Evolutionary conservation across 2,113 vertebrate species (phyloP), one percentile per base, ranked within the genome.

Genomic region (Lagopus muta): DNA sequence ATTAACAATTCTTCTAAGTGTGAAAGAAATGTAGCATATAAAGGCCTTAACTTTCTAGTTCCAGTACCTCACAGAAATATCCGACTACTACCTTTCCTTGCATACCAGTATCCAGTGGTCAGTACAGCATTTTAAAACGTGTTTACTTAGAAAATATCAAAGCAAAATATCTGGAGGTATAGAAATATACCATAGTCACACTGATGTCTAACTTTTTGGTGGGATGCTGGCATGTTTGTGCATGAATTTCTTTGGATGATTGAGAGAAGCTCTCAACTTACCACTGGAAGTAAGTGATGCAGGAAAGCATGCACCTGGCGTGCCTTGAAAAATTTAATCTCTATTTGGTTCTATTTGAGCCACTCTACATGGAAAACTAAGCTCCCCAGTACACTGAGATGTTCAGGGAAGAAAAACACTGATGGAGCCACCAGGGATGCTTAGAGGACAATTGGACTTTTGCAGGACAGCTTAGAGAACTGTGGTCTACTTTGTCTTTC

Each of bases 21-120:
- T 88, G 73, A 55, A 81, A 89, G 83, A 91, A 92, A 82, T 60
- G 47, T 70, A 32, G 42, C 17, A 24, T n/a, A 27, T 45, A 45
- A 15, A 10, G 60, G 34, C 45, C 74, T 50, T 50, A 77, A 62
- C 19, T 36, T 40, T 30, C n/a, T 38, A n/a, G 15, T 24, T 21
- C 28, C 38, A 30, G 21, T 40, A n/a, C 10, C 16, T 40, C 28
- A 78, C 58, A 78, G 38, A 52, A 40, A 61, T 36, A 48, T 7
- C 28, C 34, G 17, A 55, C 21, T 22, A 55, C 28, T 30, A 55
- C 2, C 10, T 48, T 34, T 76, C 7, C 13, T 28, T 15, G 12
- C 45, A 11, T 38, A 43, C 21, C 50, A 65, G 55, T 34, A 64
- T 32, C 47, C 0, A 0, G 28, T 27, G 65, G 34, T 25, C 57